Base-by-base conservation (phyloP, 2,113 vertebrate genomes). In the Laticauda laticaudata region DNA sequence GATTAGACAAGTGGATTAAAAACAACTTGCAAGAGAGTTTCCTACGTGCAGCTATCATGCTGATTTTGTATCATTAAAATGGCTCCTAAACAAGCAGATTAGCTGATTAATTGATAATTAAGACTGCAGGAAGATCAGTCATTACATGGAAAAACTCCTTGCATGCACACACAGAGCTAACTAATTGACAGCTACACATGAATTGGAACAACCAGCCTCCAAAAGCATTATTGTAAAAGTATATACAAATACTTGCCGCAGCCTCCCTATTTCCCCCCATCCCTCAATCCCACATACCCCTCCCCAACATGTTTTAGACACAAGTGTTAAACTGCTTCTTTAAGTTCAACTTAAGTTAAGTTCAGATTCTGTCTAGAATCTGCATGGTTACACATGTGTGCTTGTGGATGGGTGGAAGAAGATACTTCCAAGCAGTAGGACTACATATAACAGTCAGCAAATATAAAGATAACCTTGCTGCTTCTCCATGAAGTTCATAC, bases 61-160 rank as follows among this genome's bases (percentile, higher is more conserved):
- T 97, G 97, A 97, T 97, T 97, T 96, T 91, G 57, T 95, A 95
- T 91, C 92, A 97, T 95, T 97, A 97, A 97, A 97, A 94, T 86
- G 92, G 95, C 86, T 95, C 91, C 93, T 94, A 94, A 93, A 96
- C 81, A 96, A 95, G 94, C 94, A 96, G 96, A 97, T 97, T 97
- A 97, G 96, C 95, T 95, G 97, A 98, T 97, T 98, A 98, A 97
- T 98, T 97, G 97, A 97, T 97, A 96, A 97, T 97, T 96, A 97
- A 96, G 94, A 94, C 94, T 95, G 94, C 93, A 94, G 94, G 96
- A 97, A 96, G 97, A 97, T 97, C 96, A 97, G 97, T 97, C 96
- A 96, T 97, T 95, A 94, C 91, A 96, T 93, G 95, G 92, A 96
- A 64, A 92, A 94, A 95, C 89, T 95, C 94, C 94, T 95, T 94